Evolutionary conservation across 2,888 invertebrate genomes (phyloP), one percentile per base, ranked within the genome.

Genomic region (Cheilosia pagana): DNA sequence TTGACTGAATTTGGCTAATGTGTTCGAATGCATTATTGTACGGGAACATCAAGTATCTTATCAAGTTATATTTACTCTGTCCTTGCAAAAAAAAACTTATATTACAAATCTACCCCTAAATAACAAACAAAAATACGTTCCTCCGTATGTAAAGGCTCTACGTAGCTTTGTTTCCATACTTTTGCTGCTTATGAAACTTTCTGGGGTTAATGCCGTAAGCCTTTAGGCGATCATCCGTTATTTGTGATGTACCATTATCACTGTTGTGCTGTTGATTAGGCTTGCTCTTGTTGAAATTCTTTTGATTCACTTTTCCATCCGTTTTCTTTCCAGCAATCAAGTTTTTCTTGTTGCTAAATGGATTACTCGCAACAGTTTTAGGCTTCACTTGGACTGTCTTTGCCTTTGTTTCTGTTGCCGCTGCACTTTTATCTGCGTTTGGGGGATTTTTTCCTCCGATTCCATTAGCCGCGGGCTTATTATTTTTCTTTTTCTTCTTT

Each of bases 151-250:
- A 39, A 19, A 43, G 16, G 3, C 10, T 3, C 50, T 63, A 72
- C 8, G 48, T 12, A 1, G 77, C 10, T 52, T 86, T 87, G 19
- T 86, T 87, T 16, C 89, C 88, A 70, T 89, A 91, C 75, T 90
- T 91, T 63, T 91, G 89, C 43, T 88, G 89, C 67, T 92, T 92
- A 81, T 90, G 89, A 72, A 90, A 97, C 90, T 97, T 97, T 89
- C 96, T 97, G 0, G 98, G 98, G 93, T 98, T 98, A 45, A 98
- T 94, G 68, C 98, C 98, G 90, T 97, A 99, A 0, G 98, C 98
- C 89, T 95, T 94, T 8, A 99, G 93, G 87, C 99, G 94, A 87
- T 96, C 95, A 91, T 97, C 96, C 2, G 96, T 95, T 28, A 90
- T 89, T 85, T 89, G 78, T 77, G 78, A 87, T 53, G 65, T 10